Evolutionary conservation across 2,888 invertebrate species (phyloP).

Genomic region (Piscicola geometra): DNA sequence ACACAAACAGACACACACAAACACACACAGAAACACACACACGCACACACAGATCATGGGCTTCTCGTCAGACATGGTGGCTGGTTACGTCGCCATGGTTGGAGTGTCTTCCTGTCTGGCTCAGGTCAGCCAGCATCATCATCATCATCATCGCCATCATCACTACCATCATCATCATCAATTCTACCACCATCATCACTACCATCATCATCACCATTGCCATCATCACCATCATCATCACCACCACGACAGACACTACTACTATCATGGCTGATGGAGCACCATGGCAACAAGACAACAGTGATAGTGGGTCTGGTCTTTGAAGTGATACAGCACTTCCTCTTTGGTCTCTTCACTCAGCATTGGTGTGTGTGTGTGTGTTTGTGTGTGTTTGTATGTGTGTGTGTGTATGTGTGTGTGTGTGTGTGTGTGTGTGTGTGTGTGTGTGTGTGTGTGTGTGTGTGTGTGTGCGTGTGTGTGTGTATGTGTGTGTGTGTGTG

Average conservation of each 20-base stretch:
- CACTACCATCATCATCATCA: not conserved
- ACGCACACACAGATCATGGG: conserved; percentile 76
- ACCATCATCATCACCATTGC: no score
- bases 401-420: no score
- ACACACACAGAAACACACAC: no score
- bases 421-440: no score
- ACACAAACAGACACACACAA: no score
- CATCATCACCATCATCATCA: no score
- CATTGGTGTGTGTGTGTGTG: conserved; percentile 70
- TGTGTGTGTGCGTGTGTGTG: no score
- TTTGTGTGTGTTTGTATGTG: not conserved
- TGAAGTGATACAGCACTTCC: conserved; percentile 92
- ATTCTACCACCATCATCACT: no score
- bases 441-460: no score
- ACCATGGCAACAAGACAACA: conserved; percentile 88
- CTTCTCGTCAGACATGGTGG: conserved; percentile 88
- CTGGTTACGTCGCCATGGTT: conserved; percentile 92
- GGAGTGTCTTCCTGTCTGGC: conserved; percentile 92
- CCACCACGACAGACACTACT: conserved; percentile 56
- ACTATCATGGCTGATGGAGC: conserved; percentile 72
- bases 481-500: not conserved
- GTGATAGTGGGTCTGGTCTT: conserved; percentile 93
- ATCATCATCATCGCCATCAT: not conserved
- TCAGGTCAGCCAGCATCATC: conserved; percentile 67
- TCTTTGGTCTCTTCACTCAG: conserved; percentile 93